phyloP scores from a whole-genome alignment of 2,888 invertebrate species.

The Calameuta pallipes region DNA sequence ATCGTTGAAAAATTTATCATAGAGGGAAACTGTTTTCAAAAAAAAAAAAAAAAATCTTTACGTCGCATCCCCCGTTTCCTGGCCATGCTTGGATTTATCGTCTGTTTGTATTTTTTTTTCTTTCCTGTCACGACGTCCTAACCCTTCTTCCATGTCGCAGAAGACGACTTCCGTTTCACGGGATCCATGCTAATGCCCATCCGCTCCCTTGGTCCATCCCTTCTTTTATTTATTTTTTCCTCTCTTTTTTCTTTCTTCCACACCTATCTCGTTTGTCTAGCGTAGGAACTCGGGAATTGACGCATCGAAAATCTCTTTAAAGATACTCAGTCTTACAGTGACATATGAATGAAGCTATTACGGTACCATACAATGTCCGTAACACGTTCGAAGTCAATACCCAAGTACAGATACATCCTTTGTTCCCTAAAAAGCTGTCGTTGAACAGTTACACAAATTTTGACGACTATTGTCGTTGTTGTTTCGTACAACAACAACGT shows the following conservation, averaged over 20 bases:
- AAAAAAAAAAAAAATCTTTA: not conserved
- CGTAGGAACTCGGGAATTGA: not conserved
- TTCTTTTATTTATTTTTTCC: not conserved
- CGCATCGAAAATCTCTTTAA: not conserved
- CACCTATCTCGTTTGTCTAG: not conserved
- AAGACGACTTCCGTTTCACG: conserved; percentile 8
- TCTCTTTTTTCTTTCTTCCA: not conserved
- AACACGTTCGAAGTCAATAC: not conserved
- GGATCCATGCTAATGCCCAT: conserved; percentile 4
- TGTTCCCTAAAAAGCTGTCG: not conserved
- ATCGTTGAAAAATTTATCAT: not conserved
- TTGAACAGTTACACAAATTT: not conserved
- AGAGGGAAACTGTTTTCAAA: not conserved
- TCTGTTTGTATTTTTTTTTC: not conserved
- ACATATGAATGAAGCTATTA: not conserved
- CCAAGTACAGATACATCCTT: not conserved
- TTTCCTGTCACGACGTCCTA: conserved; percentile 19
- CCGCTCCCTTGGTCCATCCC: not conserved
- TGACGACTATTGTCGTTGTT: not conserved
- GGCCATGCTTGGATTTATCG: not conserved
- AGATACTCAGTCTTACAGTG: not conserved
- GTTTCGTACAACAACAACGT: not conserved
- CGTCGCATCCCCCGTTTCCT: not conserved
- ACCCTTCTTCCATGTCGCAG: conserved; percentile 3
- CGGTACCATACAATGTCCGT: not conserved